These are phyloP conservation scores for Lepidurus arcticus DNA, from an alignment of 1,140 invertebrate species.

Conservation along the genomic window DNA sequence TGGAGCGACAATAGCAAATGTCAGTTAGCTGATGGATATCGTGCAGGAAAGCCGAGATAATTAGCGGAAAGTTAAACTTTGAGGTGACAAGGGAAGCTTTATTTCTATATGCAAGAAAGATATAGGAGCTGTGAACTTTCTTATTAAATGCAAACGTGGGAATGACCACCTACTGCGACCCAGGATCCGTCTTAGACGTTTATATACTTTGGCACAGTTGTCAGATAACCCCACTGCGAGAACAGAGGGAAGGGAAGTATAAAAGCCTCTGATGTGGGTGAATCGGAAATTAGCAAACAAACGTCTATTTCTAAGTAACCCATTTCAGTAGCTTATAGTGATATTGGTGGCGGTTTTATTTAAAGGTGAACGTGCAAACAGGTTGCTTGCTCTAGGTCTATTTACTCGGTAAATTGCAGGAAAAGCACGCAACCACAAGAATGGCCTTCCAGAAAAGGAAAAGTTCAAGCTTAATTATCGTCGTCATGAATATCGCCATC, in stretches of 20 bases:
- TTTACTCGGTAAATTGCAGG: not conserved
- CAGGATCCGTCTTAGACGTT: not conserved
- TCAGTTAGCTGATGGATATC: constrained; percentile 7
- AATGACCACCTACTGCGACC: not conserved
- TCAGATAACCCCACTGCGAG: not conserved
- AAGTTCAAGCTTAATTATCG: not conserved
- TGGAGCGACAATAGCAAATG: not conserved
- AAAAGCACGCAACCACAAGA: not conserved
- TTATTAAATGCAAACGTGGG: not conserved
- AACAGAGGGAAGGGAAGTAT: not conserved
- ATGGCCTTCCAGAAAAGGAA: not conserved
- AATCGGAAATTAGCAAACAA: not conserved
- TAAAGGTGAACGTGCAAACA: not conserved
- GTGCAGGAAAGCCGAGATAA: not conserved
- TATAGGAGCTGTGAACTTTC: not conserved
- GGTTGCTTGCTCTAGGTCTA: not conserved
- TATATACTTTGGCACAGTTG: not conserved
- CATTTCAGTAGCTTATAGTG: not conserved
- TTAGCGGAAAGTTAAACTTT: not conserved
- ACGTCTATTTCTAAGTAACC: not conserved
- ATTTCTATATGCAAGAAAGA: not conserved
- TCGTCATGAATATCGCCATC: not conserved
- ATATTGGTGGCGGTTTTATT: not conserved
- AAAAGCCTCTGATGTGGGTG: not conserved
- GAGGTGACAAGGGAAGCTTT: not conserved